A percentile compares a stretch with the other conserved stretches of the same genome.
phyloP scores from a whole-genome alignment of 2,113 vertebrate species.

The Agelaius phoeniceus region DNA sequence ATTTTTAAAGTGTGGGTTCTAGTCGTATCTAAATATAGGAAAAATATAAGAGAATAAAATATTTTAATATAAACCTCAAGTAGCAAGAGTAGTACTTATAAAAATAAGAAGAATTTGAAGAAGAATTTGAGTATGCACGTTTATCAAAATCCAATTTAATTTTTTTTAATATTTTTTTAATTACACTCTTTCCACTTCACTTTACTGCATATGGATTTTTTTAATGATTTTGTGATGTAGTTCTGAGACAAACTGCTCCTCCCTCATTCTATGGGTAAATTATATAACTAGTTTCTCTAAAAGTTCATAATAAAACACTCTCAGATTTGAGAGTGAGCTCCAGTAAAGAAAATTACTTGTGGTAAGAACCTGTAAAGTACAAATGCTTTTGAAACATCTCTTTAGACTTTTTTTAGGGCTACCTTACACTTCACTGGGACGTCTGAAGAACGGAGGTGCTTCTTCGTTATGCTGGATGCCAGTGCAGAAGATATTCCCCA shows the following conservation, averaged over 20 bases:
- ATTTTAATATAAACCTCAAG: background rate
- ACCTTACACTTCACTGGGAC: rapidly evolving
- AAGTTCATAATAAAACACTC: background rate
- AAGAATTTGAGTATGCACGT: background rate
- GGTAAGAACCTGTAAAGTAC: background rate
- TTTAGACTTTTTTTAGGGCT: background rate
- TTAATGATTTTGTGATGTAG: background rate
- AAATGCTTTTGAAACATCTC: background rate
- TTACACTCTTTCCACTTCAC: background rate
- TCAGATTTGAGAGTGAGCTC: background rate
- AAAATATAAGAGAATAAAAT: background rate
- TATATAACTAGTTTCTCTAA: background rate
- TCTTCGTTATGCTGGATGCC: background rate
- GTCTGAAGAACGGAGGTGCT: background rate
- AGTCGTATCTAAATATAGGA: background rate
- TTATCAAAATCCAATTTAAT: background rate
- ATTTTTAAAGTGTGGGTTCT: background rate
- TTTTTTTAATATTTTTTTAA: background rate
- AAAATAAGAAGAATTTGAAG: background rate
- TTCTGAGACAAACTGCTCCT: background rate
- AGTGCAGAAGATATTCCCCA: background rate
- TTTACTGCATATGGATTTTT: background rate
- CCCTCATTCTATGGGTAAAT: background rate
- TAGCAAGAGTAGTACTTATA: background rate
- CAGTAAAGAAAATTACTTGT: background rate